Percentiles rank a stretch among this genome's conserved stretches.
phyloP scores from a whole-genome alignment of 1,140 invertebrate genomes.

The Leptopilina boulardi region DNA sequence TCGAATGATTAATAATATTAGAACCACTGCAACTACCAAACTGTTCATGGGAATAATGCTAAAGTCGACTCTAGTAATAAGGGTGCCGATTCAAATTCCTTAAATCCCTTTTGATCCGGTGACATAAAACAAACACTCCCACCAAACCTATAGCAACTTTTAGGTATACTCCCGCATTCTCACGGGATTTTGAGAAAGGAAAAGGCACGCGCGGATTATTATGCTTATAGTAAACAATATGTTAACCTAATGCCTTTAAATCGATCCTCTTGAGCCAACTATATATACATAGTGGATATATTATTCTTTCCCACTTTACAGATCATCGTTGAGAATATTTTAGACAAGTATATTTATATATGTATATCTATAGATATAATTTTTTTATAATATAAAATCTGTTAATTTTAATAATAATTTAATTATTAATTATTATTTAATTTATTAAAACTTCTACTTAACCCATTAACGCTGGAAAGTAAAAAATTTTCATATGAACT shows the following conservation, averaged over 20 bases:
- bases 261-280: neutral
- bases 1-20: conserved; percentile 23
- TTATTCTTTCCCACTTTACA: too few species aligned
- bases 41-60: conserved; percentile 52
- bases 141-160: conserved; percentile 50
- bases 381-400: too few species aligned
- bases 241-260: neutral
- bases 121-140: conserved; percentile 71
- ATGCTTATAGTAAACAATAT: neutral
- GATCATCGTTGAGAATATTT: too few species aligned
- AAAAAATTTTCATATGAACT: too few species aligned
- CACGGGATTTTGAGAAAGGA: conserved; percentile 40
- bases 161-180: conserved; percentile 50
- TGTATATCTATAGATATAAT: too few species aligned
- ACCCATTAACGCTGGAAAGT: too few species aligned
- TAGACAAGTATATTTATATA: too few species aligned
- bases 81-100: conserved; percentile 58
- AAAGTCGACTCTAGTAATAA: conserved; percentile 47
- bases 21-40: neutral
- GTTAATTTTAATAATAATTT: too few species aligned
- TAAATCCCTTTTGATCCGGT: conserved; percentile 69
- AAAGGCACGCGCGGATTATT: conserved; percentile 17
- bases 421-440: too few species aligned
- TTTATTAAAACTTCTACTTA: too few species aligned
- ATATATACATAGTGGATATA: neutral